Evolutionary conservation across 2,113 vertebrate genomes (phyloP), one percentile per base, ranked within the genome.

Genomic region (Hymenochirus boettgeri): DNA sequence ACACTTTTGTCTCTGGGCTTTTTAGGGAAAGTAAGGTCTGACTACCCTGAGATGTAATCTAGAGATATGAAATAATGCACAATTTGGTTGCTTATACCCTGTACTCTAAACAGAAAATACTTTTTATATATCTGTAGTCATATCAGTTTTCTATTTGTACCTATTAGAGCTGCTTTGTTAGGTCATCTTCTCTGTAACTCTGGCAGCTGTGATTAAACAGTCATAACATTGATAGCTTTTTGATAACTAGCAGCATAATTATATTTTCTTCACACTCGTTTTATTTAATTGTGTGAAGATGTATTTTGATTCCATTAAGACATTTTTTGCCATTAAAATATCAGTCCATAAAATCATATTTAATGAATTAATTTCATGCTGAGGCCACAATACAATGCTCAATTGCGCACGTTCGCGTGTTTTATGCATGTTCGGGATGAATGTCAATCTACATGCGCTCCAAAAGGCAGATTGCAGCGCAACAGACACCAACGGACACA

Each of bases 161-260:
- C n/a, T 46, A 15, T 5, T n/a, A 19, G 10, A n/a, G 15, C 15
- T n/a, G 19, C 5, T 47, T 21, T n/a, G n/a, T n/a, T 19, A 17
- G 15, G 11, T 42, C 39, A 39, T 39, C 10, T n/a, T 42, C 17
- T 13, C 23, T 25, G 24, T 27, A 57, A 57, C 18, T 17, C 23
- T 65, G 62, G 57, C 62, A 65, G 27, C 39, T 65, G 23, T 57
- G 54, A 47, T 65, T 57, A 56, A 56, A 56, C 25, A 56, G 18
- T 56, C 35, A 45, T 37, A 25, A 57, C 39, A n/a, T 42, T 65
- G 42, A 65, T 56, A 29, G 52, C 62, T 21, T 46, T 56, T 64
- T 56, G n/a, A 46, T 57, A 48, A 22, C 27, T 24, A 18, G 22
- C 55, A 47, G 42, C 26, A 47, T 46, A 65, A 65, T 65, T 57